Conservation (phyloP, 2,113 vertebrate species). For the Oryctolagus cuniculus region mOryCun1.1 NC_091443.1:12366501-12367000, state of each 20-base stretch:
- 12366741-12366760: conserved; percentile 73
- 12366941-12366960: no score
- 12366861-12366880: not conserved
- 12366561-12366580: not conserved
- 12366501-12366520: not conserved
- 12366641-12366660: conserved; percentile 68
- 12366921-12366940: not conserved
- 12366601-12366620: conserved; percentile 61
- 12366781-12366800: not conserved
- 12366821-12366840: fast-evolving
- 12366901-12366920: not conserved
- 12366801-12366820: not conserved
- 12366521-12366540: not conserved
- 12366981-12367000: not conserved
- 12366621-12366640: conserved; percentile 67
- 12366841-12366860: fast-evolving
- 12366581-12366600: not conserved
- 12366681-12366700: not conserved
- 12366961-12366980: not conserved
- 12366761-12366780: not conserved
- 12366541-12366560: not conserved
- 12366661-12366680: conserved; percentile 81
- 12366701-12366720: conserved; percentile 54
- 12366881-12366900: not conserved
- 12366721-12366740: conserved; percentile 79